Conservation (phyloP, 2,797 vertebrate genomes). For the Champsocephalus gunnari region DNA sequence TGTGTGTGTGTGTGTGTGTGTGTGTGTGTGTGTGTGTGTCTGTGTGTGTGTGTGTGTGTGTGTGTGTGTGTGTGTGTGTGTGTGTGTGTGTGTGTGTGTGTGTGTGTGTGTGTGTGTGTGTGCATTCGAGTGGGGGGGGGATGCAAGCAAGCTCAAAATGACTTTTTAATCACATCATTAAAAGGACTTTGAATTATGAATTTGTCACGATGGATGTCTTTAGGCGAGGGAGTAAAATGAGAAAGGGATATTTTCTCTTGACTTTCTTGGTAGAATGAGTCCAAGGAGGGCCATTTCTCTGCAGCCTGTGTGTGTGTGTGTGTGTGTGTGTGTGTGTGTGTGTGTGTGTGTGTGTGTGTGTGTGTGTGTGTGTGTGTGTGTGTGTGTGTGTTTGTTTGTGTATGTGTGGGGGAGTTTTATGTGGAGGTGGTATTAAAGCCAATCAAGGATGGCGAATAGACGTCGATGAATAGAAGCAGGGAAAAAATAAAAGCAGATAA, state of each 20-base stretch:
- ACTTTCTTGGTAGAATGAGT: slow-evolving; percentile 24
- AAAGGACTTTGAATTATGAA: slow-evolving; percentile 81
- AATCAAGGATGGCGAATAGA: slow-evolving; percentile 48
- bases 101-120: slow-evolving; percentile 29
- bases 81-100: slow-evolving; percentile 26
- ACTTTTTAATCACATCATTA: slow-evolving; percentile 86
- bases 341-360: background rate
- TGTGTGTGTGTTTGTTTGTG: background rate
- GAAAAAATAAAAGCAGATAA: background rate
- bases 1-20: slow-evolving; percentile 30
- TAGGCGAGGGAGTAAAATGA: slow-evolving; percentile 65
- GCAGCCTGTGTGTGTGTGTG: slow-evolving; percentile 6
- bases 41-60: slow-evolving; percentile 29
- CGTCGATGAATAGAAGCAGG: slow-evolving; percentile 43
- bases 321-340: background rate
- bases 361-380: too few relatives aligned
- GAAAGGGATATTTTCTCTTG: slow-evolving; percentile 27
- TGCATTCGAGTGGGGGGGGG: slow-evolving; percentile 17
- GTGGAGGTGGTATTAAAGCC: slow-evolving; percentile 35
- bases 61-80: slow-evolving; percentile 30
- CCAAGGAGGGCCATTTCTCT: slow-evolving; percentile 13
- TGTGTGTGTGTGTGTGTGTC: slow-evolving; percentile 9
- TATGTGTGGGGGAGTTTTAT: background rate
- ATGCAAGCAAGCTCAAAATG: slow-evolving; percentile 70
- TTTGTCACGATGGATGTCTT: slow-evolving; percentile 78